Percentiles rank a stretch among this genome's conserved stretches.
Evolutionary conservation across 2,888 invertebrate genomes (phyloP).

Genomic region (Muschampia plurimacula): DNA sequence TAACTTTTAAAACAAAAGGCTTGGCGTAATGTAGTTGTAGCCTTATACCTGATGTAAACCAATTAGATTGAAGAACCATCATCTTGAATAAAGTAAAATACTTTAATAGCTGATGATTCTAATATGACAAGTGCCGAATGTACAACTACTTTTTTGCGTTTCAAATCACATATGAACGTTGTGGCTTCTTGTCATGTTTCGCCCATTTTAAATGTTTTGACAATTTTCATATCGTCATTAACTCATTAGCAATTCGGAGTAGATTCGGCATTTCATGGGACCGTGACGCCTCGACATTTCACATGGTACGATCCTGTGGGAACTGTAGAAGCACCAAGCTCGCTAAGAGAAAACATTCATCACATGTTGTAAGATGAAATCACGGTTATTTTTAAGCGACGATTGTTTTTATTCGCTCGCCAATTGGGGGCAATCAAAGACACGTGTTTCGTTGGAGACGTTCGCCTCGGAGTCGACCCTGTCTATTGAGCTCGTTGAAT

Average conservation of each 20-base stretch:
- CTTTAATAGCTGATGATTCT: neutral
- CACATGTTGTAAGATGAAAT: slow-evolving; percentile 84
- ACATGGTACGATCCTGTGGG: slow-evolving; percentile 74
- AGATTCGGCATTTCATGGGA: slow-evolving; percentile 71
- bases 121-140: neutral
- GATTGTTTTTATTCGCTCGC: slow-evolving; percentile 86
- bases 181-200: slow-evolving; percentile 41
- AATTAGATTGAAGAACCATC: no score
- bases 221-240: slow-evolving; percentile 68
- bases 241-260: slow-evolving; percentile 70
- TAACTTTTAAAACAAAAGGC: neutral
- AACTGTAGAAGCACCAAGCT: slow-evolving; percentile 58
- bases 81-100: neutral
- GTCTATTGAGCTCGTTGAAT: slow-evolving; percentile 74
- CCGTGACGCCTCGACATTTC: slow-evolving; percentile 69
- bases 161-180: neutral
- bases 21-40: no score
- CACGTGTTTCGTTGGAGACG: slow-evolving; percentile 79
- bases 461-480: slow-evolving; percentile 62
- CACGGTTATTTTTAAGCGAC: slow-evolving; percentile 85
- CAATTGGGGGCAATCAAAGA: slow-evolving; percentile 85
- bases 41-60: neutral
- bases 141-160: neutral
- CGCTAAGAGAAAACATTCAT: slow-evolving; percentile 74
- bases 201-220: slow-evolving; percentile 22